Base-by-base conservation (phyloP, 2,888 invertebrate genomes). In the Acanthosepion lycidas region DNA sequence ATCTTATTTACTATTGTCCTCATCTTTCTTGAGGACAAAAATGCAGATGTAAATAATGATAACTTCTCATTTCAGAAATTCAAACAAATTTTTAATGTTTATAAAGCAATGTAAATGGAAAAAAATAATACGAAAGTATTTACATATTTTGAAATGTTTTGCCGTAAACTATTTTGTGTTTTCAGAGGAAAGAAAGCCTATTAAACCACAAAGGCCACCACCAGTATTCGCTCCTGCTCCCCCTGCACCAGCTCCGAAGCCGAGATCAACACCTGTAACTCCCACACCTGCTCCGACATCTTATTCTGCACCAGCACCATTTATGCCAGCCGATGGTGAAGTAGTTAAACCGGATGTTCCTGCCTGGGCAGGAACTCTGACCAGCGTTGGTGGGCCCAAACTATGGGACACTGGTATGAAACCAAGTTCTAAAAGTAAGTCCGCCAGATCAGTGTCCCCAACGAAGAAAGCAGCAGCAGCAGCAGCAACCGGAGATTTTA, bases 291-390 rank as follows among this genome's bases (percentile, higher is more conserved):
- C 23, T 59, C 23, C 59, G 59, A 59, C 20, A 20, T 18, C 15
- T 55, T 91, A 49, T 49, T 12, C 33, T 20, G 28, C 91, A 0
- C 94, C 91, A 33, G 92, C 48, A 53, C 55, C 49, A n/a, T 91
- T 92, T n/a, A 53, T 26, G 26, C 94, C 94, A 20, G 94, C 94
- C 33, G 33, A 53, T 12, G 94, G 92, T 42, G 51, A 92, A 42
- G 64, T 94, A 28, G 94, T 92, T 15, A 33, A 92, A 33, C 92
- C 91, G 51, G 42, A 28, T 12, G 33, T 59, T n/a, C 94, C 94
- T 23, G 94, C 94, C 33, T 94, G 94, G 94, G 91, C 91, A n/a
- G 94, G 94, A 48, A 94, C 91, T 92, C 92, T 94, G n/a, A 33
- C 33, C 55, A 91, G 28, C 42, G 33, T 51, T n/a, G 92, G 94